These are phyloP conservation scores for Leptopilina boulardi DNA, from an alignment of 1,140 invertebrate species.

Conservation along the genomic window DNA sequence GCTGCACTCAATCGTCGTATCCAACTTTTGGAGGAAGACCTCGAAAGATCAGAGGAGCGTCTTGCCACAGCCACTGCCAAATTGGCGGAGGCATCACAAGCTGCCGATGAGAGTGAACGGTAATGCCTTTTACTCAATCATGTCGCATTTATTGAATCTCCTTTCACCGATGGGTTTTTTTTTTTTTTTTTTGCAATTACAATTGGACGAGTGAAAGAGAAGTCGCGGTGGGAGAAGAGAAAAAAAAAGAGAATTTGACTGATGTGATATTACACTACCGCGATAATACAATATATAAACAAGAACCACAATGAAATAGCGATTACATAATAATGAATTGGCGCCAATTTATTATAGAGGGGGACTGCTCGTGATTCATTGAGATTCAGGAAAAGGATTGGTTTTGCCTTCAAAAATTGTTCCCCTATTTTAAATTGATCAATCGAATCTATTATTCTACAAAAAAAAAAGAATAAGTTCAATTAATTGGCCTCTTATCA, in stretches of 20 bases:
- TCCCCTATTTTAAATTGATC: background rate
- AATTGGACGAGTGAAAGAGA: background rate
- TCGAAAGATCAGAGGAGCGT: constrained; percentile 98
- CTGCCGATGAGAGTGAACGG: constrained; percentile 99
- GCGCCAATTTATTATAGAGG: background rate
- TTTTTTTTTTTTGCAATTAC: too few relatives aligned
- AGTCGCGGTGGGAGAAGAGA: too few relatives aligned
- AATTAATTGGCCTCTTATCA: background rate
- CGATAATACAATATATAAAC: background rate
- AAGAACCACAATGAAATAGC: background rate
- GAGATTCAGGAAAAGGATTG: constrained; percentile 30
- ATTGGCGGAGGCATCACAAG: constrained; percentile 98
- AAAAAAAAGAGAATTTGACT: background rate
- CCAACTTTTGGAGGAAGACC: constrained; percentile 98
- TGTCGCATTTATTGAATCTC: constrained; percentile 15
- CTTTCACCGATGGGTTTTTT: constrained; percentile 11
- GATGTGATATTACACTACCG: background rate
- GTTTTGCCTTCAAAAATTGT: background rate
- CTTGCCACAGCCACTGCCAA: constrained; percentile 97
- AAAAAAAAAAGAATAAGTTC: background rate
- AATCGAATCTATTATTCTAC: background rate
- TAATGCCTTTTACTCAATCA: constrained; percentile 76
- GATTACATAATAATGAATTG: background rate
- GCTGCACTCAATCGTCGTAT: constrained; percentile 98
- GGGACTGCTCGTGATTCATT: background rate